A percentile compares a stretch with the other conserved stretches of the same genome.
Evolutionary conservation across 2,888 invertebrate genomes (phyloP).

Genomic region (Drosophila emarginata): DNA sequence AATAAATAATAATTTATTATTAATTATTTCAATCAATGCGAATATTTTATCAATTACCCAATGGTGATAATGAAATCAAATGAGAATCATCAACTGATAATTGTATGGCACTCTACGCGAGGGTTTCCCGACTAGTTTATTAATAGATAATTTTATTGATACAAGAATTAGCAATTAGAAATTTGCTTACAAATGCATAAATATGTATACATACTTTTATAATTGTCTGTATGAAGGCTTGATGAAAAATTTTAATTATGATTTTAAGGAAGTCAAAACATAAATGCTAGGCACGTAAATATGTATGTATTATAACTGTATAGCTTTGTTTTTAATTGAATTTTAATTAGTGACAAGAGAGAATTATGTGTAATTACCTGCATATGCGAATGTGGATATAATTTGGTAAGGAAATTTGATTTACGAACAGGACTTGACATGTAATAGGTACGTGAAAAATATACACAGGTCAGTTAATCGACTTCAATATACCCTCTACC

Average conservation of each 20-base stretch:
- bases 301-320: conserved; percentile 7
- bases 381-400: neutral
- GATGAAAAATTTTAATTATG: conserved; percentile 52
- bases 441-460: neutral
- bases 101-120: neutral
- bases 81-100: neutral
- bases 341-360: conserved; percentile 55
- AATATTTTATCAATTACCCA: conserved; percentile 39
- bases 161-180: conserved; percentile 52
- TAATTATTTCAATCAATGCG: conserved; percentile 38
- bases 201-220: too few species aligned
- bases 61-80: conserved; percentile 43
- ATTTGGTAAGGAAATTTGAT: neutral
- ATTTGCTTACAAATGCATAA: neutral
- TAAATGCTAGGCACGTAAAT: conserved; percentile 39
- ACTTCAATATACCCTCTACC: neutral
- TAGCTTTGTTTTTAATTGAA: conserved; percentile 53
- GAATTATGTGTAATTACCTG: neutral
- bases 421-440: neutral
- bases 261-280: conserved; percentile 46
- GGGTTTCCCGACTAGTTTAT: conserved; percentile 8
- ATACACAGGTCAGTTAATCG: neutral
- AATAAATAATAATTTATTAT: conserved; percentile 38
- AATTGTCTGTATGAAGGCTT: neutral
- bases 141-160: conserved; percentile 47